phyloP scores from a whole-genome alignment of 2,113 vertebrate species.

The Dipodomys ordii region DNA sequence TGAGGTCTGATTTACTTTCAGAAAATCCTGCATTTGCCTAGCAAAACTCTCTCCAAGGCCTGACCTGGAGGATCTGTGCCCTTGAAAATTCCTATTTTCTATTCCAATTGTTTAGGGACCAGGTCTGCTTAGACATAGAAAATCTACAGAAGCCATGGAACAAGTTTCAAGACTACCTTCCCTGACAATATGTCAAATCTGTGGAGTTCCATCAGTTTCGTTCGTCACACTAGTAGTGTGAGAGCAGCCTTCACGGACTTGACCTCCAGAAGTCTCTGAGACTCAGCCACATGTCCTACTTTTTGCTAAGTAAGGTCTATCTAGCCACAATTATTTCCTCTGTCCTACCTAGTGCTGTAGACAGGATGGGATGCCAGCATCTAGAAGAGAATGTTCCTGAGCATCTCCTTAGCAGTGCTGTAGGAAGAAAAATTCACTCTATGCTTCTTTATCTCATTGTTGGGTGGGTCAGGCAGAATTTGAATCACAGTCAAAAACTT shows the following conservation, averaged over 20 bases:
- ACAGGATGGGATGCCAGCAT: background rate
- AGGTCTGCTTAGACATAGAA: background rate
- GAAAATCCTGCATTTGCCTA: background rate
- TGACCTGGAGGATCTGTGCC: too few species aligned
- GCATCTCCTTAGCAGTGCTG: background rate
- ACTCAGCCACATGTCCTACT: background rate
- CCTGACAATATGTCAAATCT: background rate
- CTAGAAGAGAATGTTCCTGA: background rate
- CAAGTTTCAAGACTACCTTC: background rate
- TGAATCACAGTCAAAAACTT: background rate
- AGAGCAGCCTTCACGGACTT: background rate
- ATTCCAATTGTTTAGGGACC: background rate
- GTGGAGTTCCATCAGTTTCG: background rate
- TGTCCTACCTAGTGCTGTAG: background rate
- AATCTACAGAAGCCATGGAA: background rate
- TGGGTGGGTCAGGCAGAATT: background rate
- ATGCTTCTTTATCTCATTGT: too few species aligned
- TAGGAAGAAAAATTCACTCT: too few species aligned
- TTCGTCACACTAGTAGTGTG: background rate
- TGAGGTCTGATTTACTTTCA: background rate
- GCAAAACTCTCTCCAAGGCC: background rate
- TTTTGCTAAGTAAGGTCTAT: background rate
- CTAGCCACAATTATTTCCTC: background rate
- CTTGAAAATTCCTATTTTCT: background rate
- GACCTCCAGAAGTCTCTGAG: background rate